Base-by-base conservation (phyloP, 2,888 invertebrate species). In the Pandemis cinnamomeana region DNA sequence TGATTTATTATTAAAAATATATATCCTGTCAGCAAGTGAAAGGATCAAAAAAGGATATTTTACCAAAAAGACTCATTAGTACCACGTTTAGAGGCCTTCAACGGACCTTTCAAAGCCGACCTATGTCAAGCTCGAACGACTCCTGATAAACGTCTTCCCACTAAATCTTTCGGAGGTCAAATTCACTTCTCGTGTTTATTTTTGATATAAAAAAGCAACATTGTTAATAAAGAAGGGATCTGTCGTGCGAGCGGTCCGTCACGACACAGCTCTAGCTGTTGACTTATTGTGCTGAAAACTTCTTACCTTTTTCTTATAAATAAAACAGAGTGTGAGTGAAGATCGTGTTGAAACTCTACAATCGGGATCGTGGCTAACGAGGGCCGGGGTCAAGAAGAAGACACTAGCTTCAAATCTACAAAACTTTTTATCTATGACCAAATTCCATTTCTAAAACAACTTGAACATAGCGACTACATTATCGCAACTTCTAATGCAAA, bases 401-500 rank as follows among this genome's bases (percentile, higher is more conserved):
- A 92, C 92, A 78, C 92, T 93, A 93, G 90, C 91, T 87, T 91
- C 90, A 89, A 91, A 84, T 88, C 92, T 93, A 93, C 93, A 88
- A 89, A 91, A 89, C 84, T 85, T 86, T 85, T 86, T 87, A 84
- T 87, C 90, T 91, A 91, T 89, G 87, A 87, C 91, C 90, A 90
- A 90, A 90, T 87, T 90, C 88, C 88, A 91, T 86, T 84, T 88
- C 93, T 93, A 92, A 91, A 89, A 88, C 87, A 91, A 90, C 85
- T 91, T 81, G 89, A 92, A 88, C 83, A 88, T 91, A 92, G 93
- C 92, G 90, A 91, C 92, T 93, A 94, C 92, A 84, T 89, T 84
- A 88, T 91, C 91, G 91, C 90, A 92, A 91, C 84, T 87, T 89
- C 92, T 93, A 93, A 91, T 91, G 91, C 90, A 90, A 92, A 92